phyloP scores from a whole-genome alignment of 2,888 invertebrate species.

The Odontocerum albicorne region DNA sequence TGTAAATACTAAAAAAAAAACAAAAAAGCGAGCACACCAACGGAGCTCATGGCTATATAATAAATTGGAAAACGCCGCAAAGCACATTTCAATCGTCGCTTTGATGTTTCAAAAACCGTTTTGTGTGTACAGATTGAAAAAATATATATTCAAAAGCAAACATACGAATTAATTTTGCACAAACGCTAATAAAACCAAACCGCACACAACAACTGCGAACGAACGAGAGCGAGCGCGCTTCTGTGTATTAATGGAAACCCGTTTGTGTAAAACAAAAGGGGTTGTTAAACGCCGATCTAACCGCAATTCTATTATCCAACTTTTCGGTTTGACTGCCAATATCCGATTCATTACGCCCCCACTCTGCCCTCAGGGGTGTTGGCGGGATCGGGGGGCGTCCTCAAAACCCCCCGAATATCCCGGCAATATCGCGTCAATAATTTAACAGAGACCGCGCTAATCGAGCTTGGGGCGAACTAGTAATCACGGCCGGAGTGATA shows the following conservation, averaged over 20 bases:
- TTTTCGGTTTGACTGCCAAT: slow-evolving; percentile 36
- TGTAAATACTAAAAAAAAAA: no score
- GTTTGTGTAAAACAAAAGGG: slow-evolving; percentile 28
- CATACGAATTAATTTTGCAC: slow-evolving; percentile 3
- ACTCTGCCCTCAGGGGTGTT: slow-evolving; percentile 2
- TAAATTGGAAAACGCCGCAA: no score
- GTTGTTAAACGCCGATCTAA: slow-evolving; percentile 30
- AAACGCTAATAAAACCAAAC: slow-evolving; percentile 7
- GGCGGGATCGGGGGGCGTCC: neutral
- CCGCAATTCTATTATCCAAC: slow-evolving; percentile 35
- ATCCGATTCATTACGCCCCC: slow-evolving; percentile 35
- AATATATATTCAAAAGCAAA: no score
- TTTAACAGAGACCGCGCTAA: slow-evolving; percentile 34
- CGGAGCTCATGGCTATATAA: no score
- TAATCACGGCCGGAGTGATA: slow-evolving; percentile 2
- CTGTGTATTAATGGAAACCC: slow-evolving; percentile 19
- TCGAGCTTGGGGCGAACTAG: slow-evolving; percentile 24
- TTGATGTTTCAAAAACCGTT: no score
- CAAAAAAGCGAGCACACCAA: no score
- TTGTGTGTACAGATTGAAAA: no score
- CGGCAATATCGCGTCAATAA: slow-evolving; percentile 34
- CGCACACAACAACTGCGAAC: no score
- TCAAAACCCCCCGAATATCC: neutral
- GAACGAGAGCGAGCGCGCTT: neutral
- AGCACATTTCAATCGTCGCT: no score